Conservation (phyloP, 2,888 invertebrate genomes). For the Parthenolecanium corni region DNA sequence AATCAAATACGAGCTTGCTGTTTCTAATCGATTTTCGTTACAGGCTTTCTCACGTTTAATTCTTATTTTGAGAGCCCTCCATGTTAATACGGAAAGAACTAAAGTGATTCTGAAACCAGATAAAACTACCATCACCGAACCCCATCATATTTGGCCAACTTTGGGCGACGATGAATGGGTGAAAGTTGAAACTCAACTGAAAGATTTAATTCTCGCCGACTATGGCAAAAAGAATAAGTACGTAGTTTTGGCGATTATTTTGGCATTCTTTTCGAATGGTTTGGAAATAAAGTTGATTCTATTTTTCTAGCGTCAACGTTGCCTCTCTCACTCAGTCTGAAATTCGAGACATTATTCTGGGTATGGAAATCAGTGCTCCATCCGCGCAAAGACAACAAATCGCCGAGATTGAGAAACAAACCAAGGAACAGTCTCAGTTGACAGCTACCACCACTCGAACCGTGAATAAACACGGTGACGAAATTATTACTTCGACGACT, state of each 20-base stretch:
- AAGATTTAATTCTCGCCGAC: slow-evolving; percentile 95
- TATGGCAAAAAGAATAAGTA: slow-evolving; percentile 99
- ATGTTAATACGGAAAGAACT: slow-evolving; percentile 97
- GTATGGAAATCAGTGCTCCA: slow-evolving; percentile 98
- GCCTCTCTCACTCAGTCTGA: slow-evolving; percentile 98
- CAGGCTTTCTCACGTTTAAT: slow-evolving; percentile 93
- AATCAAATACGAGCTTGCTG: no score
- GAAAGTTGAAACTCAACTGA: slow-evolving; percentile 94
- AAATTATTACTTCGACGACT: slow-evolving; percentile 97
- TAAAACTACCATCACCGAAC: slow-evolving; percentile 96
- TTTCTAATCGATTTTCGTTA: slow-evolving; percentile 27
- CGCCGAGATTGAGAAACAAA: slow-evolving; percentile 99
- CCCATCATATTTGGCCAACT: slow-evolving; percentile 99
- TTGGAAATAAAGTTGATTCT: slow-evolving; percentile 35
- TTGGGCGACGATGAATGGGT: slow-evolving; percentile 98
- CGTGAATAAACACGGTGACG: slow-evolving; percentile 98
- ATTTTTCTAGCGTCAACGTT: slow-evolving; percentile 69
- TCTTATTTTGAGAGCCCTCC: slow-evolving; percentile 87
- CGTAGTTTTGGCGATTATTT: neutral
- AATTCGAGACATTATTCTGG: slow-evolving; percentile 74
- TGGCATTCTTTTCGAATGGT: neutral
- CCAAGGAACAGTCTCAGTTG: slow-evolving; percentile 95
- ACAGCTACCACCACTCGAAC: slow-evolving; percentile 98
- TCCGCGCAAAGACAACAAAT: slow-evolving; percentile 98
- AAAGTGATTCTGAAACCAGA: slow-evolving; percentile 98